Evolutionary conservation across 1,140 invertebrate genomes (phyloP), one percentile per base, ranked within the genome.

Genomic region (Orussus abietinus): DNA sequence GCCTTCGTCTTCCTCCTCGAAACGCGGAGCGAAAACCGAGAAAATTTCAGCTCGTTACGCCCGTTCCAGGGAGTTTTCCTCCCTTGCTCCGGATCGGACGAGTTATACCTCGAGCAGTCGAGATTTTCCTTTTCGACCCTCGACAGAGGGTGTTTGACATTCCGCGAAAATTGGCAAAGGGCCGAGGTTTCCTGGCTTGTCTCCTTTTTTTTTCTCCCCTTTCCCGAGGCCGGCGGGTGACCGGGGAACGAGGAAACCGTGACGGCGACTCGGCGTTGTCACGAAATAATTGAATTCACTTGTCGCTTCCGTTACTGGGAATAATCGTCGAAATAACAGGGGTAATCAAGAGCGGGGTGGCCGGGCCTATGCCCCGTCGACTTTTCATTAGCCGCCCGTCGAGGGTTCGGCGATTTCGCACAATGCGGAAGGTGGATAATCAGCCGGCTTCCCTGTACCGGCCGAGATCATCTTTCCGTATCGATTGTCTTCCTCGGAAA

Each of bases 381-480:
- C 35, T 53, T 51, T 53, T 55, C 50, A 49, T 55, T 39, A 52
- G 38, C 29, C 42, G 11, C n/a, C n/a, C 22, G 21, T 22, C 26
- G 42, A 40, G 21, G 20, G 28, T 38, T 40, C 40, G 47, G 18
- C 43, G 47, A 44, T 45, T 47, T 31, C 32, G 40, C 32, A 53
- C 40, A 53, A 55, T 49, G 41, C 34, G 41, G 32, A 44, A 41
- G 15, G 32, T 22, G 14, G 50, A 45, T 53, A 53, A 55, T 55
- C 36, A 44, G 50, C 38, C 26, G 17, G n/a, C 31, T 25, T 17
- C n/a, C 6, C 6, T n/a, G n/a, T n/a, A 35, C 5, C 11, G 9
- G 34, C 11, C 36, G 15, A 29, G 14, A 37, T 31, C 4, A 22
- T 22, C 13, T 26, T 13, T 26, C 14, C 7, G 7, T 10, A 6